These are phyloP conservation scores for Lampropteryx suffumata DNA, from an alignment of 2,888 invertebrate genomes.

Conservation along the genomic window DNA sequence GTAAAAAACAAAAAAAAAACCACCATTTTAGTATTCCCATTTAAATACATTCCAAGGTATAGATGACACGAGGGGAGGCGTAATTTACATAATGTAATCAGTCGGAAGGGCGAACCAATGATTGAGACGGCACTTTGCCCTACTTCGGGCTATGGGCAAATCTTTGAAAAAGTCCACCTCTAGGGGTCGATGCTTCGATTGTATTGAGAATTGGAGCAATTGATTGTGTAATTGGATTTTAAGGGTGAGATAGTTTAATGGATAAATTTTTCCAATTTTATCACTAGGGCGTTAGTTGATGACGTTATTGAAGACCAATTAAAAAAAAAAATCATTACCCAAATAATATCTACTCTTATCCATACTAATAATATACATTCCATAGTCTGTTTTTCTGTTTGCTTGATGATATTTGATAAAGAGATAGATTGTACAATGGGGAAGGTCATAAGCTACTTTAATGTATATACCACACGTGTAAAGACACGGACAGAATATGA, in stretches of 20 bases:
- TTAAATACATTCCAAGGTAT: slow-evolving; percentile 40
- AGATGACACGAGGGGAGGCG: slow-evolving; percentile 50
- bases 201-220: slow-evolving; percentile 22
- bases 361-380: too few relatives aligned
- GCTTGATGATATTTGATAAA: too few relatives aligned
- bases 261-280: not conserved
- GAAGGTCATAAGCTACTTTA: too few relatives aligned
- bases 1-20: slow-evolving; percentile 5
- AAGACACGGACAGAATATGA: not conserved
- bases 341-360: too few relatives aligned
- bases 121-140: slow-evolving; percentile 53
- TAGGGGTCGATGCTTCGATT: slow-evolving; percentile 20
- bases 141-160: slow-evolving; percentile 36
- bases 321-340: too few relatives aligned
- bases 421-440: too few relatives aligned
- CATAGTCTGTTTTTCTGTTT: too few relatives aligned
- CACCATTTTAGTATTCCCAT: slow-evolving; percentile 25
- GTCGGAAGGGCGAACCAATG: slow-evolving; percentile 54
- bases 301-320: too few relatives aligned
- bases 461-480: too few relatives aligned
- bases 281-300: too few relatives aligned
- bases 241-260: slow-evolving; percentile 21
- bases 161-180: slow-evolving; percentile 22
- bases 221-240: slow-evolving; percentile 27
- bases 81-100: slow-evolving; percentile 68